These are phyloP conservation scores for Hydra vulgaris DNA, from an alignment of 30 jellyfish, hydroid and myxozoan species.

Conservation along the genomic window DNA sequence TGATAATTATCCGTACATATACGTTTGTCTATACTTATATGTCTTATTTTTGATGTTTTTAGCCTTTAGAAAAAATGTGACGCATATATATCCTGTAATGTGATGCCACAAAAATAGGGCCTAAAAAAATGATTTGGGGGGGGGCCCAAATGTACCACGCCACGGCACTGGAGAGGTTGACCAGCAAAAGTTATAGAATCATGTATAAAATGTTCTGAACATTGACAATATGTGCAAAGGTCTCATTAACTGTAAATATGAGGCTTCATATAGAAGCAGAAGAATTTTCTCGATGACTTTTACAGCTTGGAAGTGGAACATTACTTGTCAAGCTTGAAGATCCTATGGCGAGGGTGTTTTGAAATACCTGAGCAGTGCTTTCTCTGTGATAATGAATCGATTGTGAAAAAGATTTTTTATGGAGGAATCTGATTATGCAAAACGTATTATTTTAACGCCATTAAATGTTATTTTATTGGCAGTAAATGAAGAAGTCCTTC, in stretches of 20 bases:
- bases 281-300: not conserved
- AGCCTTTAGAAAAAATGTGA: too few species aligned
- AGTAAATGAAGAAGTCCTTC: conserved; percentile 13
- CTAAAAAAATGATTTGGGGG: too few species aligned
- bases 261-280: not conserved
- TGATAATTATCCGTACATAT: too few species aligned
- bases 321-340: not conserved
- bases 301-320: conserved; percentile 18
- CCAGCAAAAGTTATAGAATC: conserved; percentile 38
- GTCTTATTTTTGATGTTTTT: too few species aligned
- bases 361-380: conserved; percentile 3
- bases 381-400: conserved; percentile 2
- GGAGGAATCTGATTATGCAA: conserved; percentile 17
- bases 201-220: conserved; percentile 29
- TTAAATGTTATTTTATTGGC: conserved; percentile 11
- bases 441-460: too few species aligned
- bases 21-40: too few species aligned
- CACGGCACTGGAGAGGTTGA: conserved; percentile 46
- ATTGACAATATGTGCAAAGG: conserved; percentile 15
- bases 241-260: not conserved
- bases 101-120: too few species aligned
- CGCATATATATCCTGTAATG: too few species aligned
- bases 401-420: not conserved
- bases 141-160: too few species aligned
- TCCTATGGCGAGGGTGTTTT: not conserved